Conservation (phyloP, 2,888 invertebrate species). For the Lasioglossum vierecki region DNA sequence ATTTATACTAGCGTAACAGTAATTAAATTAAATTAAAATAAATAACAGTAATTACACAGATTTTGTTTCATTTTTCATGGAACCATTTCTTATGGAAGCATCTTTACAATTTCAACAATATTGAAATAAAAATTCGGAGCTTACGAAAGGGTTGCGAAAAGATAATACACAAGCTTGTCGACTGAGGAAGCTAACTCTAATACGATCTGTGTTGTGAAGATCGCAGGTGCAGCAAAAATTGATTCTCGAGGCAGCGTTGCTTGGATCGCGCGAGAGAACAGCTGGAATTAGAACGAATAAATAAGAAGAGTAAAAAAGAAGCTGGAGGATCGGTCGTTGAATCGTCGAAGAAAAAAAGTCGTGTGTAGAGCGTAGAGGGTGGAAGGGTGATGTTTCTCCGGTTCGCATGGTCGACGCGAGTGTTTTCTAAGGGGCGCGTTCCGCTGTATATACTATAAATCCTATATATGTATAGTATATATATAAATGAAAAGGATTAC, state of each 20-base stretch:
- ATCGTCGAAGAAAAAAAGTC: neutral
- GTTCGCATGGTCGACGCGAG: conserved; percentile 42
- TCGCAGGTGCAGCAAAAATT: neutral
- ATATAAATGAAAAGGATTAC: conserved; percentile 60
- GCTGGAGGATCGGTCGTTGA: neutral
- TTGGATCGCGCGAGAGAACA: neutral
- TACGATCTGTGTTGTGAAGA: too few relatives aligned
- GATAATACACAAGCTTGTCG: too few relatives aligned
- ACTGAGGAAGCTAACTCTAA: too few relatives aligned
- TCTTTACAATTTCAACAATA: too few relatives aligned
- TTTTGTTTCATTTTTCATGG: too few relatives aligned
- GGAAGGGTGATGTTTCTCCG: conserved; percentile 17
- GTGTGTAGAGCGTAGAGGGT: neutral
- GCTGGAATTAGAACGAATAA: neutral
- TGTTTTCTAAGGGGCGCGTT: conserved; percentile 49
- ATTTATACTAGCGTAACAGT: too few relatives aligned
- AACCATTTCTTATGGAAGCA: too few relatives aligned
- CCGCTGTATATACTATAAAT: conserved; percentile 7
- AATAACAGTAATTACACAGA: too few relatives aligned
- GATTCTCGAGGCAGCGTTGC: neutral
- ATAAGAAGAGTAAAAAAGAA: neutral
- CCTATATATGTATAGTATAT: neutral
- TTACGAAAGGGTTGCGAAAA: too few relatives aligned
- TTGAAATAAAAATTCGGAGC: too few relatives aligned
- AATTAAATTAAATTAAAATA: too few relatives aligned